Conservation (phyloP, 2,113 vertebrate species). For the Cinclus cinclus region DNA sequence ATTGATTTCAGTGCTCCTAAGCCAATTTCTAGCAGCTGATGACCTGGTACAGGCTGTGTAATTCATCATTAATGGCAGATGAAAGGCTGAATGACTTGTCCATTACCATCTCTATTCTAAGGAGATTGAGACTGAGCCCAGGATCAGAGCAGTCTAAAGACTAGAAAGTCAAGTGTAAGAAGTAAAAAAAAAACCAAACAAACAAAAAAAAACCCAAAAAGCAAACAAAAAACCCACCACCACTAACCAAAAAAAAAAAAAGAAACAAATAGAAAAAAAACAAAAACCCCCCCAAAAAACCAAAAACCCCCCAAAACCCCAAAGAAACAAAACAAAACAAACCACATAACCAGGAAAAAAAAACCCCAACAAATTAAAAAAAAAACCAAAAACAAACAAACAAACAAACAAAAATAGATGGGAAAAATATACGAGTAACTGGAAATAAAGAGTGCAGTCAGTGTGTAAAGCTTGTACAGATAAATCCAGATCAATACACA, state of each 20-base stretch:
- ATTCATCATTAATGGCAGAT: slow-evolving; percentile 60
- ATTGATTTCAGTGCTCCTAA: slow-evolving; percentile 53
- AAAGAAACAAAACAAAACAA: no score
- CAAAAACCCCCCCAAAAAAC: no score
- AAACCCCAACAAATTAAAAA: not conserved
- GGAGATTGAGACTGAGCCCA: slow-evolving; percentile 17
- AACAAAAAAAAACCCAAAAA: not conserved
- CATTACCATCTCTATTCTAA: slow-evolving; percentile 8
- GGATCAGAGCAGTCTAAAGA: not conserved
- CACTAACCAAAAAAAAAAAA: no score
- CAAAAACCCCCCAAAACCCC: no score
- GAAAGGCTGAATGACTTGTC: slow-evolving; percentile 43
- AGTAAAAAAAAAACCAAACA: not conserved
- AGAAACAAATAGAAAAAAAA: no score
- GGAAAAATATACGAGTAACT: not conserved
- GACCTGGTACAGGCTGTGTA: slow-evolving; percentile 42
- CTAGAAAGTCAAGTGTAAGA: not conserved
- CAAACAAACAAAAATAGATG: not conserved
- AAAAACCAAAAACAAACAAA: not conserved
- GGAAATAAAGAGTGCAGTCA: not conserved
- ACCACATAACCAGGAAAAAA: not conserved
- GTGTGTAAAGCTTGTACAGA: not conserved
- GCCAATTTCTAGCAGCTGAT: slow-evolving; percentile 58
- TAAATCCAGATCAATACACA: not conserved
- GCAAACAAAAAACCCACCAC: no score